Base-by-base conservation (phyloP, 2,113 vertebrate genomes). In the Pleuronectes platessa region DNA sequence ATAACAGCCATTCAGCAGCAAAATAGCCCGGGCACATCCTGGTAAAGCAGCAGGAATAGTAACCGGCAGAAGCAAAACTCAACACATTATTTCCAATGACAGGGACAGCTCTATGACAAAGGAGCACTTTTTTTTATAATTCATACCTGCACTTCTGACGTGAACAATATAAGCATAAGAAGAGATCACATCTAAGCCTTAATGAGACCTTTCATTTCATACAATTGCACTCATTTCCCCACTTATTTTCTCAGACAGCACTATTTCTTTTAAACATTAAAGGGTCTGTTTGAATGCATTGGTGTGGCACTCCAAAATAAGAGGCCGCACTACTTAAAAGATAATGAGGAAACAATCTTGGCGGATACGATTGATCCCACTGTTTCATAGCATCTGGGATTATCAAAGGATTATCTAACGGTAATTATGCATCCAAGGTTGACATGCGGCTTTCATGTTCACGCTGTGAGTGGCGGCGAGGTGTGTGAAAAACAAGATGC, bases 331-430 rank as follows among this genome's bases (percentile, higher is more conserved):
- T 86, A 86, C 88, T 92, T 93, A 86, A 86, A 88, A 86, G 87
- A 92, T 91, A 93, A 92, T 91, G 87, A 92, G 87, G 83, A 86
- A 89, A 89, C 85, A 87, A 86, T 78, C 79, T 80, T 82, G 87
- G 89, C 88, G 89, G 86, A 91, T 89, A 42, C 73, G 71, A 90
- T 87, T 90, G 89, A 93, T 93, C 88, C 78, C 76, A 81, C 81
- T 86, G 89, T 91, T 91, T 92, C 85, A 87, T 78, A 84, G 87
- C 66, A 61, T 51, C 31, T 26, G 82, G 91, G 90, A 92, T 93
- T 92, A 93, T 92, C 90, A 92, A 93, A 92, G 91, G 90, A 94
- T 92, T 93, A 93, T 90, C 89, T 83, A 69, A 88, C 77, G 69
- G 77, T 93, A 93, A 93, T 92, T 93, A 92, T 87, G 84, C 82